Percentiles rank a stretch among this genome's conserved stretches.
phyloP scores from a whole-genome alignment of 2,888 invertebrate genomes.

The Arctia plantaginis region DNA sequence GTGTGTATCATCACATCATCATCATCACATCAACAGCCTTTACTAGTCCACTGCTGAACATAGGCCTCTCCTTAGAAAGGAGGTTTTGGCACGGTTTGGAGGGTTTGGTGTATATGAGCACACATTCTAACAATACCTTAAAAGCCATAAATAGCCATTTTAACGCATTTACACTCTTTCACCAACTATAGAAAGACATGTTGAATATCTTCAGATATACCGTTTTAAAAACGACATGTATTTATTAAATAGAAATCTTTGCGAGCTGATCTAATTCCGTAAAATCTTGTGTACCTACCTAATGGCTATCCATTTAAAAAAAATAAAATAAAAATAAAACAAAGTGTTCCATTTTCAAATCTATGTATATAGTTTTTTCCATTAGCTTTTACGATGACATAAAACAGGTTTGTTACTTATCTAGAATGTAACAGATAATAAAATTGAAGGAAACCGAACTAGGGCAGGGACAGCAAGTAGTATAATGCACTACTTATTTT shows the following conservation, averaged over 20 bases:
- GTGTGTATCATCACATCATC: no score
- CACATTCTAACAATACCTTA: background rate
- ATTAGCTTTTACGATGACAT: background rate
- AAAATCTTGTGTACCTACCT: no score
- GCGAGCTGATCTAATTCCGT: no score
- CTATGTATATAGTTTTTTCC: background rate
- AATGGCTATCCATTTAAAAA: no score
- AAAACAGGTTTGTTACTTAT: background rate
- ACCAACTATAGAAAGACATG: background rate
- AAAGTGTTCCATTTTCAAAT: background rate
- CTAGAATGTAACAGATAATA: background rate
- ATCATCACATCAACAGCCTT: no score
- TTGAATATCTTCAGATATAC: background rate
- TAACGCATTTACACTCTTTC: background rate
- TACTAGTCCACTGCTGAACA: no score
- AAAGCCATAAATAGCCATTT: background rate
- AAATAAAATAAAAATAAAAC: background rate
- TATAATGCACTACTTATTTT: background rate
- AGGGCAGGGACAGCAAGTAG: background rate
- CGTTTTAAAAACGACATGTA: no score
- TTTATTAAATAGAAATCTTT: no score
- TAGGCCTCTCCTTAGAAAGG: no score
- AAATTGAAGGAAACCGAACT: background rate
- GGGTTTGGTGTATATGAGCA: no score
- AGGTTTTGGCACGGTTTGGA: no score